phyloP scores from a whole-genome alignment of 1,140 invertebrate species.

The Littorina saxatilis region DNA sequence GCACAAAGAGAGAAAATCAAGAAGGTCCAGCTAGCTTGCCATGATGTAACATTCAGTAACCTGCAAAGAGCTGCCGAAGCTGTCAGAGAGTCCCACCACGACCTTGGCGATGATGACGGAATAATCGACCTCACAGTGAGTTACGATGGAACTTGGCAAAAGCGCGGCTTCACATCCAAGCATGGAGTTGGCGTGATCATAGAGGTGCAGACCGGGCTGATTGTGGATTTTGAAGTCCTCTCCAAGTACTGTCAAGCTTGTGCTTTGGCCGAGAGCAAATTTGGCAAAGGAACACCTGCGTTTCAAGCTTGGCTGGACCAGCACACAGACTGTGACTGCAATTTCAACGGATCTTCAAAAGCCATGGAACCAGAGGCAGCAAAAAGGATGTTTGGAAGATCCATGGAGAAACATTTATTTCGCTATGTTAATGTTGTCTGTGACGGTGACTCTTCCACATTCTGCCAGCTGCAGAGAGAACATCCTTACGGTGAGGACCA shows the following conservation, averaged over 20 bases:
- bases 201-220: neutral
- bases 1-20: too few relatives aligned
- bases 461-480: neutral
- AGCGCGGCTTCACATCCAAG: constrained; percentile 22
- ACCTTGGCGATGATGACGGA: too few relatives aligned
- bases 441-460: too few relatives aligned
- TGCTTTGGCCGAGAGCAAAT: neutral
- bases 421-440: too few relatives aligned
- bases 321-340: neutral
- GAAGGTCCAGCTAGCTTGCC: too few relatives aligned
- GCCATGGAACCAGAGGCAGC: constrained; percentile 19
- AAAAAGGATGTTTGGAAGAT: too few relatives aligned
- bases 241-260: constrained; percentile 16
- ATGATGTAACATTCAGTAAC: too few relatives aligned
- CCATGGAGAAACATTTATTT: too few relatives aligned
- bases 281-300: neutral
- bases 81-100: too few relatives aligned
- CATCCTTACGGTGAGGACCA: neutral
- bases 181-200: neutral
- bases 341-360: constrained; percentile 16
- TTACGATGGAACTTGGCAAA: constrained; percentile 26
- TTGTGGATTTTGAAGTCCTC: neutral
- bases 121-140: neutral
- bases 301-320: neutral
- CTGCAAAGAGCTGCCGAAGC: too few relatives aligned